Percentiles rank a stretch among this genome's conserved stretches.
phyloP scores from a whole-genome alignment of 2,113 vertebrate genomes.

The Hydrolagus affinis region DNA sequence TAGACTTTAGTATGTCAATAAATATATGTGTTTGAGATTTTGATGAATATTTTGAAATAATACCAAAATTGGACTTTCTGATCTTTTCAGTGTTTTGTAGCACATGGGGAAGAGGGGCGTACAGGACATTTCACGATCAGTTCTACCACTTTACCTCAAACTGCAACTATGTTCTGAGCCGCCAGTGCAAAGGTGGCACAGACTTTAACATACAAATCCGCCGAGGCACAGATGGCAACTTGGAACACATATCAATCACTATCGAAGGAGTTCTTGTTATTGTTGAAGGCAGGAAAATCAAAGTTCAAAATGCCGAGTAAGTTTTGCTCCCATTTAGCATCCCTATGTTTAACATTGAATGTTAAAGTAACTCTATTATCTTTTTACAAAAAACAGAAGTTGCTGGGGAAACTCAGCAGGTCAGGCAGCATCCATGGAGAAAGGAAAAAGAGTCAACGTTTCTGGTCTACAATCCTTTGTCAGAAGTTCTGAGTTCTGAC shows the following conservation, averaged over 20 bases:
- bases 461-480: too few relatives aligned
- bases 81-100: constrained; percentile 9
- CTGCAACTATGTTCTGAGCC: constrained; percentile 24
- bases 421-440: too few relatives aligned
- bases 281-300: not conserved
- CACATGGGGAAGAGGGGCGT: constrained; percentile 12
- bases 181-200: not conserved
- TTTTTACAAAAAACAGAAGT: too few relatives aligned
- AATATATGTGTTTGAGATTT: too few relatives aligned
- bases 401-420: too few relatives aligned
- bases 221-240: not conserved
- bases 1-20: too few relatives aligned
- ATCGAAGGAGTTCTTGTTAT: not conserved
- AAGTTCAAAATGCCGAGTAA: constrained; percentile 9
- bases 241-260: not conserved
- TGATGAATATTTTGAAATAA: too few relatives aligned
- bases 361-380: not conserved
- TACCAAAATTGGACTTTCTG: not conserved
- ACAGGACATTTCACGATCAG: constrained; percentile 8
- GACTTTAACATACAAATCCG: constrained; percentile 29
- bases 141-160: constrained; percentile 23
- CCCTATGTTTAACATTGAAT: not conserved
- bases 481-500: too few relatives aligned
- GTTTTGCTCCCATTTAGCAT: not conserved
- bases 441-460: too few relatives aligned